Conservation (phyloP, 2,888 invertebrate species). For the Myathropa florea region DNA sequence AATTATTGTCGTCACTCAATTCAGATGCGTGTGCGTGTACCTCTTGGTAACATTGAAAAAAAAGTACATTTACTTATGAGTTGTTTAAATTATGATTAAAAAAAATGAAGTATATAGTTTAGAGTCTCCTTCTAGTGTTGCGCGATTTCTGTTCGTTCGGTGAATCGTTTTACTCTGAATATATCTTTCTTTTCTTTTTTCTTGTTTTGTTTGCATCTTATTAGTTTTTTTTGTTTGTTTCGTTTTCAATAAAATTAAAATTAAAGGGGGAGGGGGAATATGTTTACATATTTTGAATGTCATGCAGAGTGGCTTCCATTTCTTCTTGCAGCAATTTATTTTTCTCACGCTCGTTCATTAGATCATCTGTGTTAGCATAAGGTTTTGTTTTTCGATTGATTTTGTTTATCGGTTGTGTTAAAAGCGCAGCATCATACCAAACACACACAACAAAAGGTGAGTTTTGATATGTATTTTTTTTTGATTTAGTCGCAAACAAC, state of each 20-base stretch:
- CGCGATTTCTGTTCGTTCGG: constrained; percentile 39
- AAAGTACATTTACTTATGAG: constrained; percentile 29
- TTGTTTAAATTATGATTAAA: constrained; percentile 42
- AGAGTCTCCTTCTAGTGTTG: constrained; percentile 46
- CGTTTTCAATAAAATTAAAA: constrained; percentile 60
- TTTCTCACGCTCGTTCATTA: constrained; percentile 96
- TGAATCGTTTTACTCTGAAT: constrained; percentile 46
- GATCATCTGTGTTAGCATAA: constrained; percentile 89
- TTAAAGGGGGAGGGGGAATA: constrained; percentile 31
- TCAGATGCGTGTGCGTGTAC: neutral
- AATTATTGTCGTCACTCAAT: constrained; percentile 32
- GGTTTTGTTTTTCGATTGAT: constrained; percentile 44
- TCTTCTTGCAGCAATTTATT: constrained; percentile 98
- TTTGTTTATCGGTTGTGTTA: constrained; percentile 43
- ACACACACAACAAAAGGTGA: constrained; percentile 54
- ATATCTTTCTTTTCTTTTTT: constrained; percentile 44
- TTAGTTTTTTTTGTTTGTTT: constrained; percentile 10
- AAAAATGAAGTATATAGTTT: constrained; percentile 44
- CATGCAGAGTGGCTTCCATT: constrained; percentile 99
- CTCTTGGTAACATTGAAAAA: constrained; percentile 27
- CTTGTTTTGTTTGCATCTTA: constrained; percentile 9
- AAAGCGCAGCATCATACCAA: constrained; percentile 72
- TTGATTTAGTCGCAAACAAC: constrained; percentile 71
- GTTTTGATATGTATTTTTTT: constrained; percentile 35
- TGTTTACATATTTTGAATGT: constrained; percentile 97